These are phyloP conservation scores for Abscondita cerata DNA, from an alignment of 2,888 invertebrate species.

Conservation along the genomic window DNA sequence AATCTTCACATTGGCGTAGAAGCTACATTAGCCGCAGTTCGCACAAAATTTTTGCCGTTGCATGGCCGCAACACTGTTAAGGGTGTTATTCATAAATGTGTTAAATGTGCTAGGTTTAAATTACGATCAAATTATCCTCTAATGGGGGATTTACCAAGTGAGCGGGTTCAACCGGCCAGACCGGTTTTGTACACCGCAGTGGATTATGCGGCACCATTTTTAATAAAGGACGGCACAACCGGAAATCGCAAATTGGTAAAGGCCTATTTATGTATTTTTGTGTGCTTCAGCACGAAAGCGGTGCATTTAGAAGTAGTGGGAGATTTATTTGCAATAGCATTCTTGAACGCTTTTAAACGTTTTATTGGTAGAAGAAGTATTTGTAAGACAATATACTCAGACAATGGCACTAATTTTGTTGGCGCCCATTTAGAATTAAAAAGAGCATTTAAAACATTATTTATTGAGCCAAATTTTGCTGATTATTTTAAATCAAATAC, in stretches of 20 bases:
- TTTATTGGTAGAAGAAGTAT: constrained; percentile 28
- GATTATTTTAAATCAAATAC: too few relatives aligned
- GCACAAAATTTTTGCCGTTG: not conserved
- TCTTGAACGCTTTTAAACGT: constrained; percentile 37
- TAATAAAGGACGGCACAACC: not conserved
- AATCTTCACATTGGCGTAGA: too few relatives aligned
- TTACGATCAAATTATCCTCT: not conserved
- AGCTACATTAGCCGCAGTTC: too few relatives aligned
- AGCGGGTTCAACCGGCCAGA: not conserved
- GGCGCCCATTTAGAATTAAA: not conserved
- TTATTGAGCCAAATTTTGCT: too few relatives aligned
- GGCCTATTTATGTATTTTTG: too few relatives aligned
- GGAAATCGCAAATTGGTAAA: not conserved
- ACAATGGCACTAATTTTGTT: not conserved
- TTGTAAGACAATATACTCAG: constrained; percentile 5
- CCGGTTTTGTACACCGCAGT: not conserved
- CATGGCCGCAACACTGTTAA: not conserved
- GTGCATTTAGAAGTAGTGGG: too few relatives aligned
- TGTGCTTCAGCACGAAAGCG: too few relatives aligned
- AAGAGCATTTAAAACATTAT: constrained; percentile 8
- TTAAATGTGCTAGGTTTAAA: not conserved
- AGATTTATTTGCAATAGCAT: too few relatives aligned
- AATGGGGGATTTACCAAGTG: not conserved
- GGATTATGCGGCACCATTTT: not conserved
- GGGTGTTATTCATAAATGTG: not conserved